Evolutionary conservation across 2,113 vertebrate species (phyloP).

Genomic region (Brachypteracias leptosomus): DNA sequence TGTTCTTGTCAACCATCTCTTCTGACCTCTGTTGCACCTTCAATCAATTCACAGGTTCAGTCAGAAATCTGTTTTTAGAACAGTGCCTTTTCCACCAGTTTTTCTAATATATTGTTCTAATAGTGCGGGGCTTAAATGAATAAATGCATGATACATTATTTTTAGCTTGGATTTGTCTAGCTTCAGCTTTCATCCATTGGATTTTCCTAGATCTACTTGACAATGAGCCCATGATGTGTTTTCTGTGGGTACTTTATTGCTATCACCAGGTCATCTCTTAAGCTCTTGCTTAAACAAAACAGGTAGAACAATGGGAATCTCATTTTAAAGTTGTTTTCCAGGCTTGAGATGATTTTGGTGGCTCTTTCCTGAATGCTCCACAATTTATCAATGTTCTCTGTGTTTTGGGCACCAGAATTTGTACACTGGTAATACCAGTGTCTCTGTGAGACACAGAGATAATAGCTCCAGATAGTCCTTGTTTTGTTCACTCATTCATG

Average conservation of each 20-base stretch:
- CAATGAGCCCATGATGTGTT: background rate
- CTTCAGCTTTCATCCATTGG: background rate
- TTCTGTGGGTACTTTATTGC: background rate
- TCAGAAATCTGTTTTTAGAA: background rate
- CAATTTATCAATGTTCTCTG: background rate
- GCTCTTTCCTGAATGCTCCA: background rate
- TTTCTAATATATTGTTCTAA: background rate
- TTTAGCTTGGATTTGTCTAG: background rate
- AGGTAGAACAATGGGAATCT: background rate
- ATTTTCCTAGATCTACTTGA: background rate
- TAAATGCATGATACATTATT: background rate
- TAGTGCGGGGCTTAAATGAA: background rate
- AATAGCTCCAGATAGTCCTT: background rate
- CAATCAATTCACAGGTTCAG: background rate
- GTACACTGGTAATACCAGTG: background rate
- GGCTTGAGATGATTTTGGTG: background rate
- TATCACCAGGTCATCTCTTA: background rate
- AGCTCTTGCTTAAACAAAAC: background rate
- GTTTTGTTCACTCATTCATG: background rate
- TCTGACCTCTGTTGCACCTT: background rate
- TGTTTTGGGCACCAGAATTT: background rate
- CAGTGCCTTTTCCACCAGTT: background rate
- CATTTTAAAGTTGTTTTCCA: background rate
- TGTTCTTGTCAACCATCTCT: background rate
- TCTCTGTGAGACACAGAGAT: background rate